phyloP scores from a whole-genome alignment of 2,113 vertebrate genomes.

The Anthoscopus minutus region DNA sequence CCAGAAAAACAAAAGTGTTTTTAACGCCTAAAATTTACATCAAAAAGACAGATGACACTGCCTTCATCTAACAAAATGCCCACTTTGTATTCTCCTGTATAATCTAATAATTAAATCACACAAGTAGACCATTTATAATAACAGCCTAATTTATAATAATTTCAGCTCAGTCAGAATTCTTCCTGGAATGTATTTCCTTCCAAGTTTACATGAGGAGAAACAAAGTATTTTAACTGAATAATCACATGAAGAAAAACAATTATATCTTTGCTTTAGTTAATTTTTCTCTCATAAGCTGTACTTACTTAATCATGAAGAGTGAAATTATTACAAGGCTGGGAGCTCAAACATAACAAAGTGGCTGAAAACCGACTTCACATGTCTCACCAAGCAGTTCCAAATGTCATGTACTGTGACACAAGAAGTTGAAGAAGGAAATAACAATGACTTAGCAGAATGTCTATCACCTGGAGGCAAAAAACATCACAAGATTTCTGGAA shows the following conservation, averaged over 20 bases:
- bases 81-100: not conserved
- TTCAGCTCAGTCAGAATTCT: constrained; percentile 28
- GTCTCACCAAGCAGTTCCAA: not conserved
- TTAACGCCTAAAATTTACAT: not conserved
- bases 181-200: constrained; percentile 49
- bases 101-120: constrained; percentile 50
- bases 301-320: constrained; percentile 31
- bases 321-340: constrained; percentile 28
- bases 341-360: not conserved
- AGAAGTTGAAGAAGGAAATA: not conserved
- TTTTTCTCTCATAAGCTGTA: constrained; percentile 40
- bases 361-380: not conserved
- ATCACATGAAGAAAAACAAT: constrained; percentile 25
- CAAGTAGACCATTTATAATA: not conserved
- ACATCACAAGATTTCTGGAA: not conserved
- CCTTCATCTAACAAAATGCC: constrained; percentile 25
- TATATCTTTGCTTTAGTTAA: constrained; percentile 38
- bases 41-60: not conserved
- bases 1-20: not conserved
- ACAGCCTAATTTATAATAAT: constrained; percentile 23
- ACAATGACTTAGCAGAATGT: not conserved
- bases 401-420: rapidly evolving
- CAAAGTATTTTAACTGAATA: constrained; percentile 47
- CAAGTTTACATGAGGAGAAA: constrained; percentile 51
- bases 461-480: not conserved